These are phyloP conservation scores for Tautogolabrus adspersus DNA, from an alignment of 2,113 vertebrate genomes.

Conservation along the genomic window DNA sequence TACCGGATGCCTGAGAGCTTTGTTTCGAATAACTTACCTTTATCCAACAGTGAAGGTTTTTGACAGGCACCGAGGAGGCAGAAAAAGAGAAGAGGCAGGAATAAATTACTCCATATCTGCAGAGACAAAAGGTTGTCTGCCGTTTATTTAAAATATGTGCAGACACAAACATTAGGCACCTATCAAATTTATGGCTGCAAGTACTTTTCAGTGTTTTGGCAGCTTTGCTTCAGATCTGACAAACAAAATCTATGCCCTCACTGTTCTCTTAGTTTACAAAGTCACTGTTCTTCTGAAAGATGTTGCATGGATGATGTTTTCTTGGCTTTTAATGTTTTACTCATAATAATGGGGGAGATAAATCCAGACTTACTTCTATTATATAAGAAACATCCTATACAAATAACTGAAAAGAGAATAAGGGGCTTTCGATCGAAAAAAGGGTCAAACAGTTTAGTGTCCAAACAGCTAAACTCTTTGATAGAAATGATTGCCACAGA, in stretches of 20 bases:
- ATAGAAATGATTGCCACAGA: too few species aligned
- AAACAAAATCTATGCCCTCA: slow-evolving; percentile 3
- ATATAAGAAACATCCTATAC: background rate
- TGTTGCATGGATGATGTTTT: background rate
- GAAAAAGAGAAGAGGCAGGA: slow-evolving; percentile 15
- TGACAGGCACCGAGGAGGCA: slow-evolving; percentile 33
- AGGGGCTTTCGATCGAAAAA: background rate
- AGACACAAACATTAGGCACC: slow-evolving; percentile 33
- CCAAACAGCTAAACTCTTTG: background rate
- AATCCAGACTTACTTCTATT: background rate
- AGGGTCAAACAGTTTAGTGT: background rate
- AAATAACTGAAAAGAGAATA: background rate
- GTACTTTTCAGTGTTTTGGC: slow-evolving; percentile 10
- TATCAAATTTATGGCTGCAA: slow-evolving; percentile 20
- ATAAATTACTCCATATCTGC: slow-evolving; percentile 47
- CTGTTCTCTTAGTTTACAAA: background rate
- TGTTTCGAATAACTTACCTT: slow-evolving; percentile 41
- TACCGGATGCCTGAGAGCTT: slow-evolving; percentile 14
- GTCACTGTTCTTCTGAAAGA: background rate
- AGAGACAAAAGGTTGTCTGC: slow-evolving; percentile 40
- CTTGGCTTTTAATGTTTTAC: background rate
- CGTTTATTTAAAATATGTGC: slow-evolving; percentile 42
- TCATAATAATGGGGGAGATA: background rate
- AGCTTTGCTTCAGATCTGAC: slow-evolving; percentile 13
- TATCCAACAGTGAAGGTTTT: slow-evolving; percentile 27